These are phyloP conservation scores for Chironomus striatipennis DNA, from an alignment of 1,140 invertebrate genomes.

Conservation along the genomic window DNA sequence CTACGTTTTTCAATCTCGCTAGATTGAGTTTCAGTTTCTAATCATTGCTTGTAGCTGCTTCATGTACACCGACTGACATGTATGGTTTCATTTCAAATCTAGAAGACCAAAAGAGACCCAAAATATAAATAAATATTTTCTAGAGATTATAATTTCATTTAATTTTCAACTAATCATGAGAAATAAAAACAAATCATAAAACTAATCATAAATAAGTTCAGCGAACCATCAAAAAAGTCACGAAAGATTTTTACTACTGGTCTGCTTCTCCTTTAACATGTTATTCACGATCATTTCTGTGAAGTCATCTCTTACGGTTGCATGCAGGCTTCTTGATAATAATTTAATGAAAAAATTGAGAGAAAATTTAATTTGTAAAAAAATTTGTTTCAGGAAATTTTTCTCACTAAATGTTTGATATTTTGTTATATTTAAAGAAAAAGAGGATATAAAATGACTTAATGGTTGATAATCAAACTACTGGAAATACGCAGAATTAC, in stretches of 20 bases:
- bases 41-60: neutral
- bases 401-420: no score
- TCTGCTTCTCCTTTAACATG: neutral
- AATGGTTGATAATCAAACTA: neutral
- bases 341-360: no score
- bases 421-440: no score
- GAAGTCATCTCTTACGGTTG: neutral
- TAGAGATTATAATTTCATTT: constrained; percentile 6
- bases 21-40: neutral
- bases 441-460: neutral
- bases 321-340: no score
- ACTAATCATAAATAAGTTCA: constrained; percentile 8
- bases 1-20: neutral
- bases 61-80: neutral
- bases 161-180: constrained; percentile 1
- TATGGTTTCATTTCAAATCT: neutral
- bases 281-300: neutral
- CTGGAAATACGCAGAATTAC: constrained; percentile 3
- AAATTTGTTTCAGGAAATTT: no score
- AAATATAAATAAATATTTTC: no score
- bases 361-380: no score
- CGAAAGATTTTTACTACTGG: neutral
- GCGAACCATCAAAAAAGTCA: neutral
- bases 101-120: no score
- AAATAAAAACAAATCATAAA: neutral